Base-by-base conservation (phyloP, 2,888 invertebrate species). In the Epinotia bilunana region DNA sequence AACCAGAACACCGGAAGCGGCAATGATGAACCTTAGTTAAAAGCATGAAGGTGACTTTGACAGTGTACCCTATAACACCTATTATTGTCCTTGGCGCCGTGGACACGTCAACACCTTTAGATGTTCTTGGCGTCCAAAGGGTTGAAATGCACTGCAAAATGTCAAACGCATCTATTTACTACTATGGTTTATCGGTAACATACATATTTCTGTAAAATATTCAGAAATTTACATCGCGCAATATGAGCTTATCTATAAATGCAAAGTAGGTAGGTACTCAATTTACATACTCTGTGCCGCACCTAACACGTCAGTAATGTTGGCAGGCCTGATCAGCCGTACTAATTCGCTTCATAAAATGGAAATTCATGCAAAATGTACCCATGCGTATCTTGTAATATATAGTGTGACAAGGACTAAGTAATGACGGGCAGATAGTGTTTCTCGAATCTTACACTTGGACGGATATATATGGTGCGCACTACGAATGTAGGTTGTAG, bases 311-410 rank as follows among this genome's bases (percentile, higher is more conserved):
- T 71, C 74, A 61, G 60, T 70, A 71, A 71, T 65, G 61, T 65
- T 49, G 57, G 74, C 64, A 64, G 39, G 65, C 60, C 71, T 53
- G 74, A 71, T 75, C 71, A 71, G 53, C 60, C 71, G 74, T 61
- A 61, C 60, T 69, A 63, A 74, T 63, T 63, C 55, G 23, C 28
- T 60, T 16, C 70, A 61, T 55, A 69, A 62, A 57, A 74, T 74
- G 74, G 53, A 75, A 75, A 75, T 75, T 71, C 65, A 75, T 75
- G 74, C 74, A 70, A 74, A 74, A 58, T 53, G 4, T 70, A 64
- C 39, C 58, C 43, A 63, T 49, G 64, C 23, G 49, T 70, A 20
- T 70, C n/a, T 23, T 23, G 43, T 63, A 39, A 55, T 62, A 71
- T 63, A 63, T 72, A 72, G 63, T 55, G 28, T 61, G 53, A 60